Conservation (phyloP, 2,797 vertebrate genomes). For the Silurus lanzhouensis region DNA sequence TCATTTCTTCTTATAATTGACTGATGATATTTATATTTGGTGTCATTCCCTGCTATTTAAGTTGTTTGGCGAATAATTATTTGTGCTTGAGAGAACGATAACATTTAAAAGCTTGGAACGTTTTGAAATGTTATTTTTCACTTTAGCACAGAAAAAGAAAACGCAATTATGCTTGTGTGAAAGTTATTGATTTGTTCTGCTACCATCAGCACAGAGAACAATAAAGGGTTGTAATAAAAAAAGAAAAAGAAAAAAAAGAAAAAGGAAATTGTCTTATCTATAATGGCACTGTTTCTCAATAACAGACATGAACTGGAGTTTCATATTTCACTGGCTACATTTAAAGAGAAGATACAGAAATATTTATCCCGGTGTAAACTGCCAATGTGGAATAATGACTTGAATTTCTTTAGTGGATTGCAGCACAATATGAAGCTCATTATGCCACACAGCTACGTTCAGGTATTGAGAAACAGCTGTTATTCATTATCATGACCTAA, state of each 20-base stretch:
- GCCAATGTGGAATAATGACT: not conserved
- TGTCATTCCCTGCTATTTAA: not conserved
- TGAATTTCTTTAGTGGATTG: not conserved
- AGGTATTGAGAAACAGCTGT: conserved; percentile 1
- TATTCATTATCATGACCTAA: not conserved
- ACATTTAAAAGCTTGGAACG: not conserved
- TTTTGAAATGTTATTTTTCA: not conserved
- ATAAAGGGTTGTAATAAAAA: not conserved
- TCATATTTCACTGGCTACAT: not conserved
- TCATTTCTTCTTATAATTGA: not conserved
- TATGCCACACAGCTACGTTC: not conserved
- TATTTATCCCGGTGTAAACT: not conserved
- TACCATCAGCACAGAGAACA: conserved; percentile 24
- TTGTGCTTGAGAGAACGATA: not conserved
- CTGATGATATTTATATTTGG: not conserved
- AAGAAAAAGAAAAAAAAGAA: no score
- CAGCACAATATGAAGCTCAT: not conserved
- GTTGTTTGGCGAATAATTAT: not conserved
- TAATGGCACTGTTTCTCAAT: not conserved
- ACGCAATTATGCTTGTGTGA: not conserved
- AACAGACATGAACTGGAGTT: not conserved
- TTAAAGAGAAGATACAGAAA: not conserved
- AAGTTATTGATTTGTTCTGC: not conserved
- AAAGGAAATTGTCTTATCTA: not conserved
- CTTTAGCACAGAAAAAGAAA: not conserved